Evolutionary conservation across 2,888 invertebrate species (phyloP).

Genomic region (Liopterus haemorrhoidalis): DNA sequence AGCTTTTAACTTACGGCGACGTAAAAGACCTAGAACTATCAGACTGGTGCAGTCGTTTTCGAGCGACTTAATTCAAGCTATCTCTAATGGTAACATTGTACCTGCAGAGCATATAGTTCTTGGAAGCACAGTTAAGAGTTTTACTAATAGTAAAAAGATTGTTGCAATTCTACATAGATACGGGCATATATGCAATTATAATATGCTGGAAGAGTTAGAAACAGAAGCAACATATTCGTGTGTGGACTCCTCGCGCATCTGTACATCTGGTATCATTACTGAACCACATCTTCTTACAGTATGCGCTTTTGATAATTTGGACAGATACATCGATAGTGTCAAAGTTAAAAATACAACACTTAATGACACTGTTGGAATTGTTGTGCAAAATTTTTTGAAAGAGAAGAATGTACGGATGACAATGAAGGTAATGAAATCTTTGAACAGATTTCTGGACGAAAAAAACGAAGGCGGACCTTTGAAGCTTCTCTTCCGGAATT

Average conservation of each 20-base stretch:
- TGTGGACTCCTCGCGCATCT: background rate
- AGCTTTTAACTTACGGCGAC: too few relatives aligned
- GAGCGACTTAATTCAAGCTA: too few relatives aligned
- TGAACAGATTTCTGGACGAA: too few relatives aligned
- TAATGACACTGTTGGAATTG: conserved; percentile 29
- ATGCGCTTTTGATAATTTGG: conserved; percentile 27
- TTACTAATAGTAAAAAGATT: conserved; percentile 1
- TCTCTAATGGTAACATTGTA: background rate
- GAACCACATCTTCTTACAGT: conserved; percentile 12
- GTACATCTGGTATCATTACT: conserved; percentile 11
- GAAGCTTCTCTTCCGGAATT: conserved; percentile 4
- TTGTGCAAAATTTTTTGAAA: conserved; percentile 24
- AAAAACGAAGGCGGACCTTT: conserved; percentile 6
- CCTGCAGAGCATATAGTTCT: conserved; percentile 8
- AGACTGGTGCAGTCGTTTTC: too few relatives aligned
- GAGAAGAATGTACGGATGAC: background rate
- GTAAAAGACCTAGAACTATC: too few relatives aligned
- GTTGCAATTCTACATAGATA: conserved; percentile 4
- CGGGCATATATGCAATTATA: conserved; percentile 3
- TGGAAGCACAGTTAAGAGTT: conserved; percentile 8
- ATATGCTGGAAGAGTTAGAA: conserved; percentile 8
- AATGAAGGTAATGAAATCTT: too few relatives aligned
- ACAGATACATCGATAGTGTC: conserved; percentile 27
- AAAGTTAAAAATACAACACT: conserved; percentile 28
- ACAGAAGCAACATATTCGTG: conserved; percentile 9